Conservation (phyloP, 2,888 invertebrate species). For the Orthosia gothica region DNA sequence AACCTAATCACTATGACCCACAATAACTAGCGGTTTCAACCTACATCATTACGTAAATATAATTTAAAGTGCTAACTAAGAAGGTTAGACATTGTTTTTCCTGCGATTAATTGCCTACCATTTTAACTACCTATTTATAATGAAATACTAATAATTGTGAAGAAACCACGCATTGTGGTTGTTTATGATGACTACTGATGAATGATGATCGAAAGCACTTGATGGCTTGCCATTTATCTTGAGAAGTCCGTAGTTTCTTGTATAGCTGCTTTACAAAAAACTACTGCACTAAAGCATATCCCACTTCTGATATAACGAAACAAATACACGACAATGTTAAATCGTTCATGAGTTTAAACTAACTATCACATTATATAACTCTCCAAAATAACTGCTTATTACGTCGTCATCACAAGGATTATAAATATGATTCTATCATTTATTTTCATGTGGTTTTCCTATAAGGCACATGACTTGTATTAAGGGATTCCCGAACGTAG, state of each 20-base stretch:
- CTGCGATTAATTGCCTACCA: slow-evolving; percentile 21
- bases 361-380: not conserved
- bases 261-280: no score
- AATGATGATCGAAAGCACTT: not conserved
- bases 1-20: slow-evolving; percentile 61
- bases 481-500: slow-evolving; percentile 51
- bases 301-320: slow-evolving; percentile 1
- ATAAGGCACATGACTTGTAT: slow-evolving; percentile 21
- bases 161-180: not conserved
- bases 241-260: not conserved
- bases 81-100: slow-evolving; percentile 43
- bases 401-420: not conserved
- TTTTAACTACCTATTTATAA: slow-evolving; percentile 14
- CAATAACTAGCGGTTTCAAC: slow-evolving; percentile 33
- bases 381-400: not conserved
- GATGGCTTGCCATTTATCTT: not conserved
- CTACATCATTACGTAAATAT: slow-evolving; percentile 62
- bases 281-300: not conserved
- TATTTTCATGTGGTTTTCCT: slow-evolving; percentile 52
- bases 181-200: not conserved
- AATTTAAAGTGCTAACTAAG: slow-evolving; percentile 34
- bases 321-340: not conserved
- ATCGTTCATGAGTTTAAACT: not conserved
- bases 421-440: slow-evolving; percentile 13
- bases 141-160: slow-evolving; percentile 10